phyloP scores from a whole-genome alignment of 2,797 vertebrate species.

The Synanceia verrucosa region DNA sequence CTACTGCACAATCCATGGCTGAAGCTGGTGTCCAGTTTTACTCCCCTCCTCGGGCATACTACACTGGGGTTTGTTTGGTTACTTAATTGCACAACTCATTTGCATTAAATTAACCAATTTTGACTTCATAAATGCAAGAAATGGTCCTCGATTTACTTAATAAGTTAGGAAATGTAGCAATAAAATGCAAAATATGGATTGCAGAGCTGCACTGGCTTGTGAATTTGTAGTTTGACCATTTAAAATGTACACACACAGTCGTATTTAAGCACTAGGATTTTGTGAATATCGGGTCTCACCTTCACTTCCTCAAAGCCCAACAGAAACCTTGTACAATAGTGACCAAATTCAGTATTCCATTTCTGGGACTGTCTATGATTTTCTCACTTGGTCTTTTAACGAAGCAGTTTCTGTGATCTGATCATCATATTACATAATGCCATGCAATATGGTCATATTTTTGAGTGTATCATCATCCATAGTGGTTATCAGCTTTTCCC shows the following conservation, averaged over 20 bases:
- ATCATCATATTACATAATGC: background rate
- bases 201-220: background rate
- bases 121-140: background rate
- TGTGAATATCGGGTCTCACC: background rate
- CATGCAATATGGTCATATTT: background rate
- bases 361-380: background rate
- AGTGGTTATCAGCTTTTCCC: background rate
- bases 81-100: background rate
- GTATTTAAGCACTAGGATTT: too few relatives aligned
- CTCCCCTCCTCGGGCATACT: constrained; percentile 87
- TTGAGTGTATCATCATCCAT: background rate
- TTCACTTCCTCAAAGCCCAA: background rate
- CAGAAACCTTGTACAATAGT: background rate
- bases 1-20: constrained; percentile 77
- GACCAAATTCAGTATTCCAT: background rate
- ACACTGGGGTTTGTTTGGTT: constrained; percentile 81
- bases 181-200: too few relatives aligned
- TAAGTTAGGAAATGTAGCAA: background rate
- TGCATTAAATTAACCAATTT: background rate
- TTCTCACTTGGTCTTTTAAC: background rate
- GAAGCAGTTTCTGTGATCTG: background rate
- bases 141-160: background rate
- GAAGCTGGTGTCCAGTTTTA: constrained; percentile 84
- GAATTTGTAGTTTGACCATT: background rate
- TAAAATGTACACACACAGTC: too few relatives aligned